Evolutionary conservation across 2,797 vertebrate species (phyloP).

Genomic region (Bufotes viridis): DNA sequence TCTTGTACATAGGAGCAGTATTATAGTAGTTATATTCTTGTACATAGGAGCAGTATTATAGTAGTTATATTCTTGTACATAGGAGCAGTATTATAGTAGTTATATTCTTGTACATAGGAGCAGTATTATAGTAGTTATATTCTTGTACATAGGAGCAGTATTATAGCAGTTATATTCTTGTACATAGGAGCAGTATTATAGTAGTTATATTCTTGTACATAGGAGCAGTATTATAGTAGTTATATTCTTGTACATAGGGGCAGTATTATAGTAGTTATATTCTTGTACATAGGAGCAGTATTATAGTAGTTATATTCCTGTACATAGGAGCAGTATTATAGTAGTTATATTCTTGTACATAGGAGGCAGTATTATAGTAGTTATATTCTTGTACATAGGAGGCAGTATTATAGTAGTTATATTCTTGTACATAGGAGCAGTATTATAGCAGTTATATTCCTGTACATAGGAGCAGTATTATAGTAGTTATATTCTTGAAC

Average conservation of each 20-base stretch:
- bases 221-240: slow-evolving; percentile 9
- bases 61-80: neutral
- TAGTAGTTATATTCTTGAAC: neutral
- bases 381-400: slow-evolving; percentile 11
- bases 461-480: neutral
- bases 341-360: slow-evolving; percentile 3
- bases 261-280: slow-evolving; percentile 16
- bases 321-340: slow-evolving; percentile 12
- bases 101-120: neutral
- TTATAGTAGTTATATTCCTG: slow-evolving; percentile 13
- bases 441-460: slow-evolving; percentile 4
- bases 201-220: slow-evolving; percentile 11
- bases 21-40: neutral
- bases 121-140: neutral
- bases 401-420: slow-evolving; percentile 17
- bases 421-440: neutral
- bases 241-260: slow-evolving; percentile 1
- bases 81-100: slow-evolving; percentile 6
- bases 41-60: too few species aligned
- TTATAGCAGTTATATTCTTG: slow-evolving; percentile 11
- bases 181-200: slow-evolving; percentile 10
- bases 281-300: neutral
- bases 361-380: neutral
- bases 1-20: neutral
- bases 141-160: neutral